These are phyloP conservation scores for Polyodon spathula DNA, from an alignment of 2,113 vertebrate genomes.

Conservation along the genomic window DNA sequence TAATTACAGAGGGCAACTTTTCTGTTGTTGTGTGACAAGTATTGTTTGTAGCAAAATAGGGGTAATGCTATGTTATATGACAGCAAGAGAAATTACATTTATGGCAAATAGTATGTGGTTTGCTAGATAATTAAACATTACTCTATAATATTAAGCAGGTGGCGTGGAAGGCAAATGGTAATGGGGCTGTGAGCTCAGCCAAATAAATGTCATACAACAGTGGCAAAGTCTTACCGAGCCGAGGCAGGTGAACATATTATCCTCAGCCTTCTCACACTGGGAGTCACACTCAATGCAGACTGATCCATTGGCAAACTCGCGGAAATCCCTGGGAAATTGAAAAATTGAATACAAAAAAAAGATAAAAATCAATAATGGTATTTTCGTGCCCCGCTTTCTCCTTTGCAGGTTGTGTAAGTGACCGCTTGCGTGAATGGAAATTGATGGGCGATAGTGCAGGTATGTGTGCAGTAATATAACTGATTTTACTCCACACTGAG, in stretches of 20 bases:
- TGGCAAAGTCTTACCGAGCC: conserved; percentile 68
- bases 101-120: too few relatives aligned
- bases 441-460: background rate
- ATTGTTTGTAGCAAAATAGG: too few relatives aligned
- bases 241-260: conserved; percentile 69
- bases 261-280: conserved; percentile 86
- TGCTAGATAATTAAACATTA: too few relatives aligned
- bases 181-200: too few relatives aligned
- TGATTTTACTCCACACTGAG: too few relatives aligned
- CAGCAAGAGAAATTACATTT: too few relatives aligned
- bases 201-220: background rate
- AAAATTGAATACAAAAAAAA: conserved; percentile 15
- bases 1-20: too few relatives aligned
- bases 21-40: too few relatives aligned
- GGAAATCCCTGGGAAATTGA: conserved; percentile 66
- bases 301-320: conserved; percentile 84
- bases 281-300: conserved; percentile 83
- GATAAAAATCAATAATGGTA: conserved; percentile 14
- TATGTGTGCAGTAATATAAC: too few relatives aligned
- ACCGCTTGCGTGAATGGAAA: conserved; percentile 16
- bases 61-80: too few relatives aligned
- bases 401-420: background rate
- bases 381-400: background rate
- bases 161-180: background rate
- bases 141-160: too few relatives aligned